Percentiles rank a stretch among this genome's conserved stretches.
phyloP scores from a whole-genome alignment of 2,113 vertebrate species.

The Ochotona curzoniae region DNA sequence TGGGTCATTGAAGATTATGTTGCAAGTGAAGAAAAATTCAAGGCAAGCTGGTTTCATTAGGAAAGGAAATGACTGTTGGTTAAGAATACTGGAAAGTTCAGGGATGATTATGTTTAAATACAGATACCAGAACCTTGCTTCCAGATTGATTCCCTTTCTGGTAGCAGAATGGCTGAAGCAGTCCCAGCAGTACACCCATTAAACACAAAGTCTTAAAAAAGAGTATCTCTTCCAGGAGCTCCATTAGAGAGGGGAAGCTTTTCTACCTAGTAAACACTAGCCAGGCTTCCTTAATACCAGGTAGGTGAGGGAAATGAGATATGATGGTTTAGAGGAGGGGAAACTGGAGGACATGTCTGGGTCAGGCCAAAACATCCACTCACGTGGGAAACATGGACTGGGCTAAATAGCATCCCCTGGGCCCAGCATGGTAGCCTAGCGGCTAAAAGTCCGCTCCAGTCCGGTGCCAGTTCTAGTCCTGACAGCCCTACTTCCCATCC shows the following conservation, averaged over 20 bases:
- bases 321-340: too few relatives aligned
- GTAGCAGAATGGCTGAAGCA: not conserved
- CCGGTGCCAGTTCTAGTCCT: too few relatives aligned
- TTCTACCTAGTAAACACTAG: not conserved
- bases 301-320: too few relatives aligned
- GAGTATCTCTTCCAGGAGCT: not conserved
- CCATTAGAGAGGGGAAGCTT: not conserved
- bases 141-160: not conserved
- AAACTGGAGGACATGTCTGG: too few relatives aligned
- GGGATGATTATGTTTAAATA: not conserved
- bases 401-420: too few relatives aligned
- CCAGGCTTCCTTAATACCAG: too few relatives aligned
- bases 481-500: too few relatives aligned
- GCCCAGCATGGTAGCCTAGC: too few relatives aligned
- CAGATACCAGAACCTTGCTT: not conserved
- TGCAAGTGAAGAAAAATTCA: slow-evolving; percentile 1
- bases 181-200: not conserved
- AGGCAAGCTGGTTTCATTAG: slow-evolving; percentile 14
- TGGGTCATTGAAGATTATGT: not conserved
- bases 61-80: not conserved
- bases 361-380: too few relatives aligned
- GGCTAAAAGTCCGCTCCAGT: too few relatives aligned
- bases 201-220: not conserved
- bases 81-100: not conserved
- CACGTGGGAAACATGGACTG: too few relatives aligned